Conservation (phyloP, 2,888 invertebrate species). For the Dasypolia templi region DNA sequence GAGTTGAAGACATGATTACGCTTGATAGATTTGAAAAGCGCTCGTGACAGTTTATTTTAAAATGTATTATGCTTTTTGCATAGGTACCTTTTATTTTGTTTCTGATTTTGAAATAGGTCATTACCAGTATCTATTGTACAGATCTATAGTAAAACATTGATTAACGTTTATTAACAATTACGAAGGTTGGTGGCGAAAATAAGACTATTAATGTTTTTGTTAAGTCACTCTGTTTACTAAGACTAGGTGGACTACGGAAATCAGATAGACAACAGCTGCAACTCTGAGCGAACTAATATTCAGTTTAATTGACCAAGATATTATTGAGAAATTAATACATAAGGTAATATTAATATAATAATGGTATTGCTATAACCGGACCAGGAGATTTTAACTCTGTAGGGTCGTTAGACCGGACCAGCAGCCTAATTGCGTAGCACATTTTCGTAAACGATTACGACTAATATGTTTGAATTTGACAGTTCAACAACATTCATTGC, state of each 20-base stretch:
- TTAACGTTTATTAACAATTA: constrained; percentile 13
- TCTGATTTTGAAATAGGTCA: neutral
- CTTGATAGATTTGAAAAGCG: constrained; percentile 38
- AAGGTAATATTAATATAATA: constrained; percentile 10
- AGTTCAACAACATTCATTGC: too few species aligned
- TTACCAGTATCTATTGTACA: neutral
- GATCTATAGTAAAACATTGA: neutral
- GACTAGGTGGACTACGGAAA: constrained; percentile 7
- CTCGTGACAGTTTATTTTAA: constrained; percentile 42
- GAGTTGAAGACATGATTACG: constrained; percentile 45
- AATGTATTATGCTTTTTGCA: constrained; percentile 25
- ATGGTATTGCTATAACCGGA: too few species aligned
- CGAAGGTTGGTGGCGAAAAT: neutral
- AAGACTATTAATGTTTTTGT: constrained; percentile 11
- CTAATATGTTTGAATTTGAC: too few species aligned
- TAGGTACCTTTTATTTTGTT: too few species aligned
- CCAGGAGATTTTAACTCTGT: too few species aligned
- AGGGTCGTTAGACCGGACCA: too few species aligned
- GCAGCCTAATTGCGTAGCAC: too few species aligned
- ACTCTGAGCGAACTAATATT: constrained; percentile 20
- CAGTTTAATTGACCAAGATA: constrained; percentile 18
- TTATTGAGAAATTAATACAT: constrained; percentile 4
- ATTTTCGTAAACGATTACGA: too few species aligned
- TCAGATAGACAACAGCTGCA: constrained; percentile 41
- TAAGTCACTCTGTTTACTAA: neutral